These are phyloP conservation scores for Colistium nudipinnis DNA, from an alignment of 2,113 vertebrate genomes.

Conservation along the genomic window DNA sequence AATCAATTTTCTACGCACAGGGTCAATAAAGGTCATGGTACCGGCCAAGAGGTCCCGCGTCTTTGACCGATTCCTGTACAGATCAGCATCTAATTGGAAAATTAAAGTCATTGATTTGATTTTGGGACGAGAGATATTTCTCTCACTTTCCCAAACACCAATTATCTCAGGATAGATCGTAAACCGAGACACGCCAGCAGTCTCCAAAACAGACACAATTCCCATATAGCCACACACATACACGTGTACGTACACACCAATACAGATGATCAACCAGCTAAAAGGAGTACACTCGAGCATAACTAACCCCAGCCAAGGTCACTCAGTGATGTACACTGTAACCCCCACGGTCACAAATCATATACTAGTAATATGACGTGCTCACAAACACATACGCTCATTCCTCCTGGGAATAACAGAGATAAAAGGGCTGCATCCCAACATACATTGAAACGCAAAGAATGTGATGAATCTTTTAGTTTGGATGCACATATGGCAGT, in stretches of 20 bases:
- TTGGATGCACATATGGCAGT: background rate
- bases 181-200: constrained; percentile 11
- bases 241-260: background rate
- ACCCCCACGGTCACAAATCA: constrained; percentile 58
- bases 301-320: constrained; percentile 63
- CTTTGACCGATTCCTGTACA: constrained; percentile 53
- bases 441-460: constrained; percentile 24
- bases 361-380: constrained; percentile 34
- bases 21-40: constrained; percentile 59
- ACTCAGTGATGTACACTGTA: constrained; percentile 53
- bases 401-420: constrained; percentile 30
- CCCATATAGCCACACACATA: background rate
- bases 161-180: constrained; percentile 65
- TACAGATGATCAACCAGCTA: background rate
- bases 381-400: background rate
- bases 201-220: background rate
- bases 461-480: constrained; percentile 22
- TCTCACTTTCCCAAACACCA: constrained; percentile 64
- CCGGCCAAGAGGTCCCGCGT: constrained; percentile 18
- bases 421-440: constrained; percentile 14
- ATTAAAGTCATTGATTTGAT: constrained; percentile 67
- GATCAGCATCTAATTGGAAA: constrained; percentile 73
- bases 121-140: constrained; percentile 52
- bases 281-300: constrained; percentile 48
- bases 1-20: constrained; percentile 49